Base-by-base conservation (phyloP, 2,888 invertebrate genomes). In the Lobophora halterata region DNA sequence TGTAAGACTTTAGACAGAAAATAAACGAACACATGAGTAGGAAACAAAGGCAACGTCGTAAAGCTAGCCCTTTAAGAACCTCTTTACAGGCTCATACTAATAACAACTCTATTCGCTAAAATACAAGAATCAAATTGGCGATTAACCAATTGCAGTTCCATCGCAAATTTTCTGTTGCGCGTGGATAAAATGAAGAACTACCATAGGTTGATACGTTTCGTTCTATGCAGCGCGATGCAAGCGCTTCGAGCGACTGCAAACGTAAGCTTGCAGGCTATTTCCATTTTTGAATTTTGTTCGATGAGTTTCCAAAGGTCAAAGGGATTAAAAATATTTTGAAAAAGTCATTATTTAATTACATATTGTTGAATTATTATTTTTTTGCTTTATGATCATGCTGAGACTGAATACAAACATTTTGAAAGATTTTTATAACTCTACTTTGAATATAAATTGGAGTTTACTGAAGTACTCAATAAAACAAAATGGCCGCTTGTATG, bases 11-110 rank as follows among this genome's bases (percentile, higher is more conserved):
- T 46, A 46, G 40, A 44, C 28, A 31, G 37, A 51, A 56, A 60
- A 58, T 48, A 52, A 58, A 52, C 46, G 49, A 59, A 57, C 45
- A 61, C 45, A 46, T 46, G 42, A 51, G 46, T 55, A 63, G 58
- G 60, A 65, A 65, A 66, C 64, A 62, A 65, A 64, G 56, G 27
- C 41, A 32, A 20, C 36, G 28, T 34, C 38, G 44, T 41, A 41
- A n/a, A 46, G 46, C 46, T 36, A 43, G 41, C 48, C 46, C 48
- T 48, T 38, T 8, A 39, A 37, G 48, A 40, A 45, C 51, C 51
- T 43, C 42, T 30, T 25, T 23, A 3, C 2, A 11, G 4, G 2
- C 5, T 9, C 34, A 32, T 14, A 26, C 16, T 6, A 39, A 30
- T n/a, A 17, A 3, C 12, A 24, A 34, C 33, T 27, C 27, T 35